A percentile compares a stretch with the other conserved stretches of the same genome.
phyloP scores from a whole-genome alignment of 2,797 vertebrate genomes.

The Eutrigla gurnardus region DNA sequence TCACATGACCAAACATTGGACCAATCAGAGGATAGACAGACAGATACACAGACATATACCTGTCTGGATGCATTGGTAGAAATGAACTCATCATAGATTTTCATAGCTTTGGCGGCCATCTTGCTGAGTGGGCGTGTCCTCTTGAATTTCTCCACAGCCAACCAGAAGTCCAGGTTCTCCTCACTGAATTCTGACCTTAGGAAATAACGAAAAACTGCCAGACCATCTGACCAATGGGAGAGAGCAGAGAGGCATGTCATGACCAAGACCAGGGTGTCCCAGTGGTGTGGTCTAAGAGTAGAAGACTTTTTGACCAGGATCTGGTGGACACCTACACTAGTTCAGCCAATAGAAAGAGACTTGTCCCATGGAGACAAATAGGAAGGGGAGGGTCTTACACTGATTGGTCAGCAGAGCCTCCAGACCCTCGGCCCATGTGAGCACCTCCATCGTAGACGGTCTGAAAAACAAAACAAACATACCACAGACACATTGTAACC shows the following conservation, averaged over 20 bases:
- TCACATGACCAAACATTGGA: constrained; percentile 15
- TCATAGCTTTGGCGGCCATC: constrained; percentile 89
- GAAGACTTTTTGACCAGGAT: not conserved
- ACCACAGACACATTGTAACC: not conserved
- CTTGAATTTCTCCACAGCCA: constrained; percentile 94
- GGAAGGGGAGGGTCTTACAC: constrained; percentile 82
- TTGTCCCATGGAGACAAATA: not conserved
- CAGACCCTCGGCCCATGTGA: constrained; percentile 91
- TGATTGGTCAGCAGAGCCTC: constrained; percentile 91
- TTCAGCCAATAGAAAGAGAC: not conserved
- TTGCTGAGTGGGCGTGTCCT: constrained; percentile 89
- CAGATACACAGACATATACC: constrained; percentile 73
- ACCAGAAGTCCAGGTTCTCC: constrained; percentile 98
- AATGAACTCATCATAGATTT: constrained; percentile 92
- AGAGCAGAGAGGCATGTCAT: not conserved
- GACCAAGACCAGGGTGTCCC: not conserved
- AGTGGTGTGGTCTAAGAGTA: too few relatives aligned
- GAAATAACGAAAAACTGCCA: constrained; percentile 92
- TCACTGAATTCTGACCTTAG: constrained; percentile 95
- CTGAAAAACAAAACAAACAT: constrained; percentile 72
- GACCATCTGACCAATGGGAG: constrained; percentile 84
- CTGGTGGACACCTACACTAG: not conserved
- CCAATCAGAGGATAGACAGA: constrained; percentile 12
- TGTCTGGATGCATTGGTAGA: constrained; percentile 91
- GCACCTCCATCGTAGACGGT: constrained; percentile 86